Percentiles rank a stretch among this genome's conserved stretches.
These are phyloP conservation scores for Drosophila pseudotakahashii DNA, from an alignment of 2,888 invertebrate genomes.

Conservation along the genomic window DNA sequence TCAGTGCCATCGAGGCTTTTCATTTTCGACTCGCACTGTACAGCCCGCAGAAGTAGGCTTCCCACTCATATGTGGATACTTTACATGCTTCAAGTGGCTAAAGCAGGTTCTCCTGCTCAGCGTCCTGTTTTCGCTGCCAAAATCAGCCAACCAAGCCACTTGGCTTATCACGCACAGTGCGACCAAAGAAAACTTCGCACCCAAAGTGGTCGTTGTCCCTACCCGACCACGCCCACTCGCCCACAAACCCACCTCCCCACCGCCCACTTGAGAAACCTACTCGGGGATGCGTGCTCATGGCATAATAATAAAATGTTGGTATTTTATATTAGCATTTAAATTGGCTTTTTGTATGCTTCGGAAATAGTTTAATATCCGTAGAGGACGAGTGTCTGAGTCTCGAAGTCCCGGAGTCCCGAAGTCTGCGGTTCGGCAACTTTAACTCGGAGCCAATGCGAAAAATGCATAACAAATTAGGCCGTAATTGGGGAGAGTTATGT, in stretches of 20 bases:
- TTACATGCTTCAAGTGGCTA: constrained; percentile 56
- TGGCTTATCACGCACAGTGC: constrained; percentile 74
- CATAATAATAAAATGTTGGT: constrained; percentile 81
- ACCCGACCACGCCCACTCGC: constrained; percentile 6
- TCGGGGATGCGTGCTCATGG: constrained; percentile 68
- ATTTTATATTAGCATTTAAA: constrained; percentile 81
- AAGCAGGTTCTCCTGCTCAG: constrained; percentile 6
- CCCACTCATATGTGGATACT: constrained; percentile 48
- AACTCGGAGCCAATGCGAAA: constrained; percentile 47
- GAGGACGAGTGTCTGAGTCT: constrained; percentile 40
- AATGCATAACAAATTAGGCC: constrained; percentile 58
- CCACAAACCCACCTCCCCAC: too few species aligned
- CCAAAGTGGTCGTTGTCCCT: constrained; percentile 55
- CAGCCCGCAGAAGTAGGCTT: background rate
- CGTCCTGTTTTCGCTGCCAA: constrained; percentile 45
- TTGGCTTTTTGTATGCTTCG: constrained; percentile 80
- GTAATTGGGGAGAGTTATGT: constrained; percentile 45
- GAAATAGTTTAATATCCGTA: constrained; percentile 81
- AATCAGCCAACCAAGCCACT: constrained; percentile 67
- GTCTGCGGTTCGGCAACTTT: constrained; percentile 41
- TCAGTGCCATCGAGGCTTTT: background rate
- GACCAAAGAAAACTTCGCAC: constrained; percentile 58
- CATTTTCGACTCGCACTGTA: constrained; percentile 18
- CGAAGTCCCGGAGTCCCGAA: constrained; percentile 1
- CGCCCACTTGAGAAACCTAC: constrained; percentile 1